Percentiles rank a stretch among this genome's conserved stretches.
phyloP scores from a whole-genome alignment of 2,888 invertebrate genomes.

The Gandaritis pyraliata region DNA sequence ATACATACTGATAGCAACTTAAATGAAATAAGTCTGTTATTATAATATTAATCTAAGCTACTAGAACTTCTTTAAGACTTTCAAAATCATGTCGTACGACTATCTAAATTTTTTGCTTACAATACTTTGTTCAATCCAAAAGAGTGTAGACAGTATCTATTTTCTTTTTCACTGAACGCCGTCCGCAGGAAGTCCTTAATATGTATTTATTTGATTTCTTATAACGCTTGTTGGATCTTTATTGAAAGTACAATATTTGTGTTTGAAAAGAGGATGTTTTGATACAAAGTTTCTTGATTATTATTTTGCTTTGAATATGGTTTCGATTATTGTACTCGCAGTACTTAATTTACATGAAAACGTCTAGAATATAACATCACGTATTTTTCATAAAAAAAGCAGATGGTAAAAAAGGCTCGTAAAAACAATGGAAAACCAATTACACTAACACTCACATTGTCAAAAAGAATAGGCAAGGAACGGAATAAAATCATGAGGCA shows the following conservation, averaged over 20 bases:
- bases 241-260: slow-evolving; percentile 16
- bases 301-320: slow-evolving; percentile 1
- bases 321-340: neutral
- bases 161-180: slow-evolving; percentile 32
- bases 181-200: slow-evolving; percentile 35
- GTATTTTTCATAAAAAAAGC: neutral
- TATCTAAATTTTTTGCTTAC: too few relatives aligned
- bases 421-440: slow-evolving; percentile 35
- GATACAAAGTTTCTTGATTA: slow-evolving; percentile 7
- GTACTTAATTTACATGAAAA: neutral
- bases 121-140: neutral
- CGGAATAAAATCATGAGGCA: slow-evolving; percentile 67
- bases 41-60: too few relatives aligned
- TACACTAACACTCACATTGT: slow-evolving; percentile 41
- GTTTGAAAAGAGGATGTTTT: slow-evolving; percentile 17
- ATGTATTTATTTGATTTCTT: slow-evolving; percentile 41
- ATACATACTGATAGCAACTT: too few relatives aligned
- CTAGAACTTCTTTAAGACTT: too few relatives aligned
- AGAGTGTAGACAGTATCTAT: slow-evolving; percentile 6
- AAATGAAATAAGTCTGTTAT: too few relatives aligned
- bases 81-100: too few relatives aligned
- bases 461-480: slow-evolving; percentile 52
- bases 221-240: slow-evolving; percentile 33
- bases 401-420: neutral
- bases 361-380: neutral